Conservation (phyloP, 2,888 invertebrate species). For the Malthinus seriepunctatus region DNA sequence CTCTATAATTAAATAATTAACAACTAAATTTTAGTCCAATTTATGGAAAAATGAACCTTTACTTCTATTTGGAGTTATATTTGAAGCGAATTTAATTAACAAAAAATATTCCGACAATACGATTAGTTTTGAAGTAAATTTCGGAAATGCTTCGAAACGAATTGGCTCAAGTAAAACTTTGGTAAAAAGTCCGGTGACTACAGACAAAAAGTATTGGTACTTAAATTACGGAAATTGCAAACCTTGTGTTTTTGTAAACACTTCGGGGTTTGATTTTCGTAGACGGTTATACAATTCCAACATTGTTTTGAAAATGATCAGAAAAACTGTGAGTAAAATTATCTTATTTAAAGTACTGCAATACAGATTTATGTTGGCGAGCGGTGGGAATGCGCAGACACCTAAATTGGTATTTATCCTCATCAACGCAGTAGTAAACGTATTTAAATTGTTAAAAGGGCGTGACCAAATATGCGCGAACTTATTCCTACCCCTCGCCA, state of each 20-base stretch:
- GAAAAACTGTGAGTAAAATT: conserved; percentile 59
- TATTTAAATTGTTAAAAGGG: no score
- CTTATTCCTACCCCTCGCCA: no score
- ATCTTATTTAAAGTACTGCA: neutral
- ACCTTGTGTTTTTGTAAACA: conserved; percentile 67
- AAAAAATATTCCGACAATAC: conserved; percentile 58
- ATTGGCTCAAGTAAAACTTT: conserved; percentile 25
- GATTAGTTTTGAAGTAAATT: conserved; percentile 68
- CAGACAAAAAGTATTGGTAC: conserved; percentile 39
- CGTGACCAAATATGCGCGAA: no score
- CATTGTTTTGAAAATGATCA: conserved; percentile 63
- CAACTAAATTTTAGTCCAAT: neutral
- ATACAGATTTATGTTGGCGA: no score
- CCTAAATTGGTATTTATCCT: no score
- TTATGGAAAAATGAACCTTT: conserved; percentile 65
- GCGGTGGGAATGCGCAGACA: no score
- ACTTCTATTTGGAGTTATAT: conserved; percentile 65
- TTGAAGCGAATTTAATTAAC: conserved; percentile 71
- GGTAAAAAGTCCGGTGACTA: conserved; percentile 36
- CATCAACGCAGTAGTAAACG: no score
- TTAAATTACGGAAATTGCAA: conserved; percentile 61
- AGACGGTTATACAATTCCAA: conserved; percentile 70
- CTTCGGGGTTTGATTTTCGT: conserved; percentile 67
- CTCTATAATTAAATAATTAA: neutral
- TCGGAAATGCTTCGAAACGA: conserved; percentile 62